phyloP scores from a whole-genome alignment of 2,888 invertebrate genomes.

The Ganaspis brasiliensis region DNA sequence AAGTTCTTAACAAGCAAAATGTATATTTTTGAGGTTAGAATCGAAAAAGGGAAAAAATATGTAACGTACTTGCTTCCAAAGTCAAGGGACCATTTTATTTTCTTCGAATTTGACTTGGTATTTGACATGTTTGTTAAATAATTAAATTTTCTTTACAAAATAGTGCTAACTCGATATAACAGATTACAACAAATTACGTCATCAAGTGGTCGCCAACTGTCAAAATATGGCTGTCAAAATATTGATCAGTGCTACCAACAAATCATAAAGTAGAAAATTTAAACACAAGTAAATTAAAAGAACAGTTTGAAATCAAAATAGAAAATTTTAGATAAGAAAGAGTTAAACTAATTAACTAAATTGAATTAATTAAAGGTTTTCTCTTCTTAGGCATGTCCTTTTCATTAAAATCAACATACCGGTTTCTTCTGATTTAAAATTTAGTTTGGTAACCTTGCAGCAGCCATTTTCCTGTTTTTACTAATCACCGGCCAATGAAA shows the following conservation, averaged over 20 bases:
- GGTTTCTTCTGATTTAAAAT: neutral
- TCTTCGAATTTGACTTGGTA: slow-evolving; percentile 70
- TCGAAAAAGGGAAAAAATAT: neutral
- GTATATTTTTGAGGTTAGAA: slow-evolving; percentile 3
- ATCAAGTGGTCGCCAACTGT: slow-evolving; percentile 6
- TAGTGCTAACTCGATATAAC: neutral
- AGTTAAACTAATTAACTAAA: too few relatives aligned
- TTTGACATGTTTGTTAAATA: slow-evolving; percentile 55
- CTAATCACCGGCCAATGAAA: slow-evolving; percentile 17
- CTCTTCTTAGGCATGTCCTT: too few relatives aligned
- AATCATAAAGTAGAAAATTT: neutral
- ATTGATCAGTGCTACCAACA: neutral
- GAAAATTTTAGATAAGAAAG: too few relatives aligned
- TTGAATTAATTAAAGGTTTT: too few relatives aligned
- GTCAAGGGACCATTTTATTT: slow-evolving; percentile 76
- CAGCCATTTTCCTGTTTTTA: slow-evolving; percentile 26
- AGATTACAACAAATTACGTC: slow-evolving; percentile 4
- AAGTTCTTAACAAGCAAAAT: too few relatives aligned
- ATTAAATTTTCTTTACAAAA: slow-evolving; percentile 14
- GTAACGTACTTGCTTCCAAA: slow-evolving; percentile 76
- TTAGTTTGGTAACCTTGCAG: neutral
- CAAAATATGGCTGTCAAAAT: neutral
- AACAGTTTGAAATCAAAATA: neutral
- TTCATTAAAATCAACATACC: too few relatives aligned
- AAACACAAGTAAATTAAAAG: neutral